phyloP scores from a whole-genome alignment of 2,113 vertebrate genomes.

The Aegithalos caudatus region DNA sequence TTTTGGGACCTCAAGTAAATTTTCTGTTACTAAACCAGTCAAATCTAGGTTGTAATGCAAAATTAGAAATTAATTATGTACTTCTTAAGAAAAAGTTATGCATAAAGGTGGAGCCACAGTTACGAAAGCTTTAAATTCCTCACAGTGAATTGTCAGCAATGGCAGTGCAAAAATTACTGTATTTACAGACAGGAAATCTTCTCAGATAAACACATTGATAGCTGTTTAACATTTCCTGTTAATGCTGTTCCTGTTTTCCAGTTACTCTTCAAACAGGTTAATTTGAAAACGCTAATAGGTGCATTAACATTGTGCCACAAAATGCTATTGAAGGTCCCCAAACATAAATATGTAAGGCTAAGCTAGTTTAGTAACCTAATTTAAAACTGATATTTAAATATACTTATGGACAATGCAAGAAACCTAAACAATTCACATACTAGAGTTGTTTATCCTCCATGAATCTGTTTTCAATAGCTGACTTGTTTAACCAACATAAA shows the following conservation, averaged over 20 bases:
- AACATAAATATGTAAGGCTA: background rate
- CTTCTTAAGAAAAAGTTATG: background rate
- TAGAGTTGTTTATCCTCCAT: background rate
- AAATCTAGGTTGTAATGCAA: background rate
- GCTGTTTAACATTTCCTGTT: background rate
- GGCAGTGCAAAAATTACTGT: background rate
- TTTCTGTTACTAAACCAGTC: background rate
- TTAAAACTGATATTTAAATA: slow-evolving; percentile 10
- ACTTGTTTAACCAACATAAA: slow-evolving; percentile 51
- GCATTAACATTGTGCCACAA: background rate
- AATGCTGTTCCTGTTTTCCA: slow-evolving; percentile 1
- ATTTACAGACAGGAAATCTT: background rate
- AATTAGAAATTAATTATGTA: background rate
- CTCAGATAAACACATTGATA: background rate
- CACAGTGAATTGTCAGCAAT: background rate
- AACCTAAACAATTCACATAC: slow-evolving; percentile 10
- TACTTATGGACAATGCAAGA: background rate
- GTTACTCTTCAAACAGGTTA: background rate
- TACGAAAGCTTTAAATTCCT: background rate
- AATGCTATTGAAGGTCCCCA: background rate
- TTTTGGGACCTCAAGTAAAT: background rate
- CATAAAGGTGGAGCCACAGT: background rate
- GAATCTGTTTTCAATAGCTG: slow-evolving; percentile 56
- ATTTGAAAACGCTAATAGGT: background rate
- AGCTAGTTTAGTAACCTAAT: background rate